Evolutionary conservation across 2,113 vertebrate genomes (phyloP).

Genomic region (Melierax canorus): DNA sequence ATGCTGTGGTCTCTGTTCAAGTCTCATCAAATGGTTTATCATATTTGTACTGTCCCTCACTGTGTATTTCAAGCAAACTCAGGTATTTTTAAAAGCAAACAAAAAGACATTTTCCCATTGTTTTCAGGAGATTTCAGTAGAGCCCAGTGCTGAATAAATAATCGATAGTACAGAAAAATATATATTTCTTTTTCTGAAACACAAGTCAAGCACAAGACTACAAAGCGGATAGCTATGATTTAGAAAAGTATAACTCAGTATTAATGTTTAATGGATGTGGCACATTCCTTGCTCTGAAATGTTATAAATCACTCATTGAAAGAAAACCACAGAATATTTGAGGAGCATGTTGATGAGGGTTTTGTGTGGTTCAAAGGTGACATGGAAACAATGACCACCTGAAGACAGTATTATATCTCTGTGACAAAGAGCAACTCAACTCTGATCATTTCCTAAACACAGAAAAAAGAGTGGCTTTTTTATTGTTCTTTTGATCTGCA

Average conservation of each 20-base stretch:
- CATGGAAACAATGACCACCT: conserved; percentile 34
- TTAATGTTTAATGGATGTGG: conserved; percentile 58
- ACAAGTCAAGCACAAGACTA: conserved; percentile 19
- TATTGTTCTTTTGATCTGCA: neutral
- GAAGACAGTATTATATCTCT: neutral
- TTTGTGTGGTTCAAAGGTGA: conserved; percentile 43
- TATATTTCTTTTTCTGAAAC: conserved; percentile 35
- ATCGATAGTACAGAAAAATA: neutral
- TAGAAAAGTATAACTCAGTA: conserved; percentile 38
- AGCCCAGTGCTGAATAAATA: conserved; percentile 5
- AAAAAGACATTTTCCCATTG: neutral
- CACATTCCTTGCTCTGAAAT: conserved; percentile 40
- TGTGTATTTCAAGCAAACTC: neutral
- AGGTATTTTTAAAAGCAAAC: neutral
- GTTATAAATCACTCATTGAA: conserved; percentile 47
- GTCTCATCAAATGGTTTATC: neutral
- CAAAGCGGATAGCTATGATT: conserved; percentile 21
- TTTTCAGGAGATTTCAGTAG: neutral
- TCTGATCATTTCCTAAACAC: neutral
- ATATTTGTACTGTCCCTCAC: neutral
- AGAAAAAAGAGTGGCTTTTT: neutral
- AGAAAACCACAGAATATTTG: conserved; percentile 40
- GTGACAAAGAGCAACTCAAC: conserved; percentile 11
- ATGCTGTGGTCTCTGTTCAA: neutral
- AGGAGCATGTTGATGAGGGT: neutral